Evolutionary conservation across 2,797 vertebrate species (phyloP).

Genomic region (Eutrigla gurnardus): DNA sequence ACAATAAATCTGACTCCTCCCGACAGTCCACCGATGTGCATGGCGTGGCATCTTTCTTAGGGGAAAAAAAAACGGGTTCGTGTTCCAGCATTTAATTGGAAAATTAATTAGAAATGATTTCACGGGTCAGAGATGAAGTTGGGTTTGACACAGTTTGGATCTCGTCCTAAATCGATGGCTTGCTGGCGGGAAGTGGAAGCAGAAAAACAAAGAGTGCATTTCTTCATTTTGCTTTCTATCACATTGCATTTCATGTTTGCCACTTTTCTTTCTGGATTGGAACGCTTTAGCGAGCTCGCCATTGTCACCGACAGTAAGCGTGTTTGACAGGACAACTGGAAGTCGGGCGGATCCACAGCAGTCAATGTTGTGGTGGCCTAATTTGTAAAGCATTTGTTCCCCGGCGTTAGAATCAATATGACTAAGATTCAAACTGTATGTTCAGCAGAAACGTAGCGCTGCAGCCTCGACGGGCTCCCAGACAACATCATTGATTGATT

Average conservation of each 20-base stretch:
- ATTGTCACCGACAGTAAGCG: conserved; percentile 18
- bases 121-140: conserved; percentile 32
- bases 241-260: conserved; percentile 1
- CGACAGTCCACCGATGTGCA: neutral
- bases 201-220: conserved; percentile 1
- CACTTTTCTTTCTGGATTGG: conserved; percentile 2
- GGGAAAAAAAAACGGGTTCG: conserved; percentile 3
- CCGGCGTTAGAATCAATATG: conserved; percentile 55
- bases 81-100: conserved; percentile 17
- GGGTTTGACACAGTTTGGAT: conserved; percentile 35
- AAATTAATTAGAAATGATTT: conserved; percentile 47
- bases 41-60: neutral
- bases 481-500: conserved; percentile 47
- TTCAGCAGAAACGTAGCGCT: conserved; percentile 32
- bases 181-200: conserved; percentile 13
- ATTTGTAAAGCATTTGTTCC: conserved; percentile 59
- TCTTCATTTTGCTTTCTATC: neutral
- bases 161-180: conserved; percentile 36
- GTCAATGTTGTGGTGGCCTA: conserved; percentile 49
- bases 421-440: conserved; percentile 42
- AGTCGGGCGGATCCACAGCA: conserved; percentile 38
- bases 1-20: neutral
- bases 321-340: conserved; percentile 42
- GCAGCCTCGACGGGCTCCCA: conserved; percentile 20
- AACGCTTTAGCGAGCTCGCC: neutral